Evolutionary conservation across 2,113 vertebrate species (phyloP).

Genomic region (Odontophorus gujanensis): DNA sequence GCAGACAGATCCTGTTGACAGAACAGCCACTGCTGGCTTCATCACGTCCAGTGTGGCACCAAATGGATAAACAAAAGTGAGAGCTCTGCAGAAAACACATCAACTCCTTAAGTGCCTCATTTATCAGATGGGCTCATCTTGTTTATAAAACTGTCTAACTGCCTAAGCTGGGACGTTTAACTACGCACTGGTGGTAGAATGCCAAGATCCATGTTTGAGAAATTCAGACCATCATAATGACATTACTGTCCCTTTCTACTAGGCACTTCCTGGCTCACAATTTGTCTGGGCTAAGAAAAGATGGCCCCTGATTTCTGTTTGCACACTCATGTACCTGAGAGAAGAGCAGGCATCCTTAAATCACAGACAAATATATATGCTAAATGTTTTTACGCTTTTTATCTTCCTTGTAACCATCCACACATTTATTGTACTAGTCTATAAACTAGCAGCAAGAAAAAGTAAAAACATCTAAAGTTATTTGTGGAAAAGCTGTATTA

Average conservation of each 20-base stretch:
- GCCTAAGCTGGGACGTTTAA: neutral
- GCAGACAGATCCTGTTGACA: constrained; percentile 95
- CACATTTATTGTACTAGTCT: neutral
- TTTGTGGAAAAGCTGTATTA: neutral
- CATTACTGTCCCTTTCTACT: neutral
- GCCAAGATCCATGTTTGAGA: neutral
- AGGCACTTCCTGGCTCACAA: neutral
- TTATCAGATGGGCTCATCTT: neutral
- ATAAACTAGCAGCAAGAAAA: neutral
- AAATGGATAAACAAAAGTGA: constrained; percentile 94
- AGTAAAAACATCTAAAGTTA: neutral
- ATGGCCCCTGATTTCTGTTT: neutral
- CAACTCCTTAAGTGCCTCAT: neutral
- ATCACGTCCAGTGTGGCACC: constrained; percentile 94
- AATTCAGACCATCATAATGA: neutral
- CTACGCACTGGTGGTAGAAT: neutral
- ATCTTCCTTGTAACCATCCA: neutral
- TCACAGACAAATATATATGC: neutral
- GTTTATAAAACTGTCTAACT: neutral
- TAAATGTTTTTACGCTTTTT: neutral
- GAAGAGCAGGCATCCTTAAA: neutral
- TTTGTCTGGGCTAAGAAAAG: neutral
- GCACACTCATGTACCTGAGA: neutral
- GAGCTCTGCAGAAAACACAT: constrained; percentile 81
- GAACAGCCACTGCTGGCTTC: constrained; percentile 90